phyloP scores from a whole-genome alignment of 2,113 vertebrate species.

The Xiphophorus hellerii region DNA sequence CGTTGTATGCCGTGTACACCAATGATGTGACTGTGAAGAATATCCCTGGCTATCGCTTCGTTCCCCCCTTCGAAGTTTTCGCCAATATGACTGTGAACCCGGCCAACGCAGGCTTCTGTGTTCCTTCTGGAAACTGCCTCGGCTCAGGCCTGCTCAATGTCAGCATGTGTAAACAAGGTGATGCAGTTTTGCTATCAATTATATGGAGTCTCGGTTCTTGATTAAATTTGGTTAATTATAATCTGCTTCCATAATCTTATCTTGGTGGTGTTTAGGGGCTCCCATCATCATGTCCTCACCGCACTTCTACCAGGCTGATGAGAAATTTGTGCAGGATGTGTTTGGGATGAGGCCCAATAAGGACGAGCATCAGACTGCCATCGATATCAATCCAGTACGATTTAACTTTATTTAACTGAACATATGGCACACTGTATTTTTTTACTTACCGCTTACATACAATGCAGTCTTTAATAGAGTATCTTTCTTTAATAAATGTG shows the following conservation, averaged over 20 bases:
- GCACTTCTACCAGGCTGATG: slow-evolving; percentile 94
- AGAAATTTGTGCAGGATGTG: slow-evolving; percentile 81
- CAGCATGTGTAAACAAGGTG: slow-evolving; percentile 89
- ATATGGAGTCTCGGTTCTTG: not conserved
- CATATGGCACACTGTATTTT: too few relatives aligned
- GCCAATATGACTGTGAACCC: slow-evolving; percentile 86
- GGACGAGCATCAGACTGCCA: slow-evolving; percentile 85
- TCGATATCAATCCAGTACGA: slow-evolving; percentile 93
- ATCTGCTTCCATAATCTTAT: not conserved
- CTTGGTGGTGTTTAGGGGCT: slow-evolving; percentile 80
- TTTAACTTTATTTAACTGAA: not conserved
- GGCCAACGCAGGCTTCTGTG: slow-evolving; percentile 91
- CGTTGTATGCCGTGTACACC: slow-evolving; percentile 86
- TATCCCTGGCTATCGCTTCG: slow-evolving; percentile 87
- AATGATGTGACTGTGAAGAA: slow-evolving; percentile 81
- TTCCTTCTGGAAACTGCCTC: slow-evolving; percentile 88
- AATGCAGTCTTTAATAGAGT: too few relatives aligned
- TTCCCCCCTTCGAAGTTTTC: slow-evolving; percentile 85
- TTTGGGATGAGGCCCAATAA: slow-evolving; percentile 88
- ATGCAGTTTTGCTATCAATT: not conserved
- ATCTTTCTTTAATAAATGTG: too few relatives aligned
- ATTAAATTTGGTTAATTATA: not conserved
- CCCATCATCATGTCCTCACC: slow-evolving; percentile 95
- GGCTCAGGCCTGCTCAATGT: slow-evolving; percentile 90
- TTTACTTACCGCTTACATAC: too few relatives aligned